Base-by-base conservation (phyloP, 2,888 invertebrate species). In the Acleris sparsana region DNA sequence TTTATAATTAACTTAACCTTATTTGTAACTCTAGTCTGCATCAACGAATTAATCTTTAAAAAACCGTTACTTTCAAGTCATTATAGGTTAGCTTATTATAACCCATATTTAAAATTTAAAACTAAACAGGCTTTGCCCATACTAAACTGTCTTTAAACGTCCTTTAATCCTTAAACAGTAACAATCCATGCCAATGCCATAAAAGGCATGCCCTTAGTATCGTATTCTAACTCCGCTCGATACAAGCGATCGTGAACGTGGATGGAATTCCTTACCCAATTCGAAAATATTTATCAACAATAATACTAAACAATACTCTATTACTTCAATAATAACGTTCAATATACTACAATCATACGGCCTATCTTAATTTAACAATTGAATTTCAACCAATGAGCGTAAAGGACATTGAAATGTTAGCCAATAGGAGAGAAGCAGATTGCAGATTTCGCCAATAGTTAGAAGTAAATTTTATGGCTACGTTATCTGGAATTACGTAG, bases 171-270 rank as follows among this genome's bases (percentile, higher is more conserved):
- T 80, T 83, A 86, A 86, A 86, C 82, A 85, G 84, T 79, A 84
- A 80, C 82, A 80, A 85, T 88, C 83, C 82, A 79, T 33, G 9
- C 33, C 33, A 85, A 86, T 85, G 81, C 85, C 85, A 78, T 87
- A 85, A 75, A 82, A 73, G 82, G 84, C 74, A 80, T 79, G 80
- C 77, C 79, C 72, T 55, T 73, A 69, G 82, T 86, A 79, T 74
- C 71, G 83, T 86, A 89, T 89, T 86, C 87, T 74, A 73, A 70
- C 71, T 71, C 77, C 83, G 80, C 72, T 69, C 78, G 74, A 67
- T 85, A 89, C 89, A 89, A 82, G 86, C 80, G 71, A 78, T 76
- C 74, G 73, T 74, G 80, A 72, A 80, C 89, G 87, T 88, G 89
- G 73, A 71, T 78, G 60, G 89, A 81, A 89, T 89, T 79, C 83